Conservation (phyloP, 2,113 vertebrate species). For the Tamias sibiricus region DNA sequence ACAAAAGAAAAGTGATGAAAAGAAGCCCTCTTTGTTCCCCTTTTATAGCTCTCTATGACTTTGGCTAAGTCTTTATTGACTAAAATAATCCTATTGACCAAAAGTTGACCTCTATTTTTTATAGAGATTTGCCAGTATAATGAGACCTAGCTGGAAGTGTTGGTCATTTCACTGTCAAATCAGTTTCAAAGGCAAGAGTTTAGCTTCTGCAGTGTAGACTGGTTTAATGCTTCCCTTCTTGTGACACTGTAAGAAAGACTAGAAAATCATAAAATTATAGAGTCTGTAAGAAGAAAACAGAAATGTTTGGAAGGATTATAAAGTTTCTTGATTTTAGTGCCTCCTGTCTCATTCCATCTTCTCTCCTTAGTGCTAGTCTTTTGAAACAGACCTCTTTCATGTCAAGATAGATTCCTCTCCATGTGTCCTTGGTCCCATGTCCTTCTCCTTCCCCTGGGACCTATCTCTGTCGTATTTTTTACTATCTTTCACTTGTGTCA, state of each 20-base stretch:
- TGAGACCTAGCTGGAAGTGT: not conserved
- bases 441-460: not conserved
- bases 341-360: not conserved
- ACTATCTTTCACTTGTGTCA: not conserved
- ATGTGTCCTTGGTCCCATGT: not conserved
- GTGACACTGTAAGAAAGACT: not conserved
- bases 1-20: not conserved
- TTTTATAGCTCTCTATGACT: not conserved
- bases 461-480: not conserved
- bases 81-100: not conserved
- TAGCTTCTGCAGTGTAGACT: not conserved
- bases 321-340: not conserved
- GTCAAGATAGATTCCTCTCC: not conserved
- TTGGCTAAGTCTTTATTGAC: not conserved
- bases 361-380: not conserved
- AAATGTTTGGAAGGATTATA: not conserved
- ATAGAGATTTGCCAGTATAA: not conserved
- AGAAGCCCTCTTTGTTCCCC: not conserved
- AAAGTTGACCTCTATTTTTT: not conserved
- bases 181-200: not conserved
- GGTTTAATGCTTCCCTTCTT: not conserved
- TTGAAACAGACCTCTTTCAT: not conserved
- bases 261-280: conserved; percentile 12
- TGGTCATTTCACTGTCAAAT: conserved; percentile 9
- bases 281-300: conserved; percentile 20